Base-by-base conservation (phyloP, 2,888 invertebrate species). In the Chrysina gloriosa region DNA sequence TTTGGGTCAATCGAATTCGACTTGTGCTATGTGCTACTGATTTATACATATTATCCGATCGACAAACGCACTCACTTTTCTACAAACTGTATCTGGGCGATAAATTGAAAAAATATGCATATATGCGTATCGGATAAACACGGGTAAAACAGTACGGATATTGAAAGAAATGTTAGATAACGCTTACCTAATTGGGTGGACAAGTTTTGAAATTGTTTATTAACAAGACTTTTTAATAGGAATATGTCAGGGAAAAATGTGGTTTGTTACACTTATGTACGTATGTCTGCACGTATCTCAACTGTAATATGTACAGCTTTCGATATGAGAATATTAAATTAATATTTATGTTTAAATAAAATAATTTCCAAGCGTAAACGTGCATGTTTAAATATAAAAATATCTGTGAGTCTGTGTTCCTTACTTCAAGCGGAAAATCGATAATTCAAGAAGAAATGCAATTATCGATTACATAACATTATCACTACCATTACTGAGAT, bases 1-100 rank as follows among this genome's bases (percentile, higher is more conserved):
- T 61, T 42, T 45, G 19, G 58, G 58, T 42, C 58, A 61, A 61
- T 42, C 58, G 29, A 61, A 61, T 61, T 61, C 58, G 42, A 29
- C 9, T 61, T 61, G 45, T 61, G n/a, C n/a, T n/a, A n/a, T 58
- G 45, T 58, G 16, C 29, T 31, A 45, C 4, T 16, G 45, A 45
- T n/a, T 31, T 31, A n/a, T n/a, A n/a, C 1, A 31, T 31, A 31
- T 31, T 31, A 31, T n/a, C 31, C 4, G 31, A 2, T 6, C 31
- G 1, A 31, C n/a, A 31, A 31, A 7, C n/a, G n/a, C 45, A 14
- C 19, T 42, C 42, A 9, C 45, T 45, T 45, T 45, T n/a, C 19
- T 45, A 19, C 5, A 21, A 9, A 45, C 31, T 31, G 31, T 36
- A 16, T 5, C 9, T 29, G 25, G 29, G 29, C 7, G 16, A 31